Conservation (phyloP, 2,888 invertebrate species). For the Pantelozetes paolii region DNA sequence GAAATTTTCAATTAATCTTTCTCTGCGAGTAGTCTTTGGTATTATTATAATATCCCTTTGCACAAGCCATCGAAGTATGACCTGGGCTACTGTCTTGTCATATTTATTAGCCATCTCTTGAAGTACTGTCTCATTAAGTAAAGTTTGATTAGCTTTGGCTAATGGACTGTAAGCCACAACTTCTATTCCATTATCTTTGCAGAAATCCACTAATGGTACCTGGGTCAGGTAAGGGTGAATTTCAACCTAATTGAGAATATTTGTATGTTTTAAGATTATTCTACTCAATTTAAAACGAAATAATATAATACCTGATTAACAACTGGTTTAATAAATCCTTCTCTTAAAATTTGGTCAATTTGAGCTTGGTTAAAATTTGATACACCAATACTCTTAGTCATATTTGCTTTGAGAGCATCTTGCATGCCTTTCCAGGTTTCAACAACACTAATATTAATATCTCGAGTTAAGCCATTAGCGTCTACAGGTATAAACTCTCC, state of each 20-base stretch:
- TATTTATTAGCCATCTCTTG: slow-evolving; percentile 27
- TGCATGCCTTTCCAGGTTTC: slow-evolving; percentile 46
- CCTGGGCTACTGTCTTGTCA: slow-evolving; percentile 21
- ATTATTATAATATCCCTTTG: slow-evolving; percentile 31
- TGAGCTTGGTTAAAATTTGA: slow-evolving; percentile 4
- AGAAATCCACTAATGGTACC: slow-evolving; percentile 36
- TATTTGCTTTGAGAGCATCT: slow-evolving; percentile 50
- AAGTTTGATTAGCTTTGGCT: neutral
- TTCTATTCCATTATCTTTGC: slow-evolving; percentile 1
- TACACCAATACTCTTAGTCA: neutral
- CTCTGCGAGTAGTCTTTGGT: slow-evolving; percentile 2
- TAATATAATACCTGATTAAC: slow-evolving; percentile 25
- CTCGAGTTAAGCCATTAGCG: neutral
- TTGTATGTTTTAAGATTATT: neutral
- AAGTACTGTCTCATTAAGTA: slow-evolving; percentile 19
- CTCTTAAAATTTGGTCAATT: neutral
- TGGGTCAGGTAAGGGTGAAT: slow-evolving; percentile 36
- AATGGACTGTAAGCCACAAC: slow-evolving; percentile 41
- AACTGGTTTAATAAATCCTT: neutral
- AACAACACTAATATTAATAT: neutral
- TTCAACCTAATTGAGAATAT: slow-evolving; percentile 25
- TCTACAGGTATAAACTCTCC: slow-evolving; percentile 5
- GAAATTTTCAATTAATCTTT: slow-evolving; percentile 31
- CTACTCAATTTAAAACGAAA: no score
- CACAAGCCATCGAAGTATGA: slow-evolving; percentile 29